Conservation (phyloP, 1,140 invertebrate species). For the Lepidurus packardi region DNA sequence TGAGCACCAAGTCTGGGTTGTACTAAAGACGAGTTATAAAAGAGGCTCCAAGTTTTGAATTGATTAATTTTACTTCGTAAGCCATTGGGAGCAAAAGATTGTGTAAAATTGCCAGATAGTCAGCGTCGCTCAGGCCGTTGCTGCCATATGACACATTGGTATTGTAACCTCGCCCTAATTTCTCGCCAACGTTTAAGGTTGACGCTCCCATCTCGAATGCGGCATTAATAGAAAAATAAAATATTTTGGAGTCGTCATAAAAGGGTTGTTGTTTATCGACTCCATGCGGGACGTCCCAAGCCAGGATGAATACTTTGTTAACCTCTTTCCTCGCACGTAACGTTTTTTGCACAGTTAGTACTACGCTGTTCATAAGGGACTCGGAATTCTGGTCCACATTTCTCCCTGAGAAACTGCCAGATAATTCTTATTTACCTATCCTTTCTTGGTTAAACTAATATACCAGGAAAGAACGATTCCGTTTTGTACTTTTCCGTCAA, state of each 20-base stretch:
- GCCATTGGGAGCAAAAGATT: not conserved
- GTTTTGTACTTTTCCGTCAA: not conserved
- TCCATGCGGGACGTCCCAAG: not conserved
- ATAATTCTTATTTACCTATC: not conserved
- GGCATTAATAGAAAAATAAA: not conserved
- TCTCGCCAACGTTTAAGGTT: not conserved
- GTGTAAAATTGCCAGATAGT: not conserved
- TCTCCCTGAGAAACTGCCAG: not conserved
- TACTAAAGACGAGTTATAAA: not conserved
- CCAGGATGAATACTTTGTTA: not conserved
- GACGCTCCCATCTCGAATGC: not conserved
- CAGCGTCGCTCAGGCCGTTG: not conserved
- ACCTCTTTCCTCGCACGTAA: not conserved
- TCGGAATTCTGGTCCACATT: not conserved
- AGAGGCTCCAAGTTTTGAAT: not conserved
- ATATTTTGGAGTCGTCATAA: not conserved
- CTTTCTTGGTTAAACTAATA: not conserved
- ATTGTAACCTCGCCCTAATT: not conserved
- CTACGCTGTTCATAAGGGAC: not conserved
- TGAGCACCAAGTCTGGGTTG: constrained; percentile 2
- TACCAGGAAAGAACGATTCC: not conserved
- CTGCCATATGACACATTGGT: not conserved
- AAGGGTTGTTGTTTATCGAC: not conserved
- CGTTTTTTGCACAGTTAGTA: not conserved
- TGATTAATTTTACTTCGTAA: not conserved